These are phyloP conservation scores for Chelonus formosanus DNA, from an alignment of 2,888 invertebrate species.

Conservation along the genomic window DNA sequence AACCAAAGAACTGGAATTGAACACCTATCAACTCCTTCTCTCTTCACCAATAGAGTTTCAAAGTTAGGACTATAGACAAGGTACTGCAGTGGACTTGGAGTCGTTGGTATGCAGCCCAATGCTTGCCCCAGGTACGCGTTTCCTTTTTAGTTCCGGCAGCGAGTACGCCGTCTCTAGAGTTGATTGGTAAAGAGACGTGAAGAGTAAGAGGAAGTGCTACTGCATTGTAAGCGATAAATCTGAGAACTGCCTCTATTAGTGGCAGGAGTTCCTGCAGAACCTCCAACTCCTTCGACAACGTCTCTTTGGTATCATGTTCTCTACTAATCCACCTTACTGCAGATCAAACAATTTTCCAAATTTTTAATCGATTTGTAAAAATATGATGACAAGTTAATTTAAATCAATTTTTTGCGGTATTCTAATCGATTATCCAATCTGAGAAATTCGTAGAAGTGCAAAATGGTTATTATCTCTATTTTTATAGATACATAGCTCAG, in stretches of 20 bases:
- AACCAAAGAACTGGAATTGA: too few species aligned
- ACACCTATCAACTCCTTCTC: too few species aligned
- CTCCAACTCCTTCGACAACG: conserved; percentile 11
- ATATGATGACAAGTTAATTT: conserved; percentile 15
- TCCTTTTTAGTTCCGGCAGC: conserved; percentile 50
- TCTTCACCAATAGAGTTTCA: conserved; percentile 16
- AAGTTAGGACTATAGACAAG: conserved; percentile 27
- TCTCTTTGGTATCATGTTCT: conserved; percentile 7
- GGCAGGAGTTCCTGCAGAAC: conserved; percentile 34
- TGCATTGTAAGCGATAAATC: conserved; percentile 53
- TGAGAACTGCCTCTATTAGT: conserved; percentile 48
- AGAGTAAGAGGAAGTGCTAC: conserved; percentile 33
- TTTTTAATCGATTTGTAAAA: not conserved
- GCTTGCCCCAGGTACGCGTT: conserved; percentile 44
- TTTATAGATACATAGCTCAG: conserved; percentile 51
- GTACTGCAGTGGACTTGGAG: conserved; percentile 39
- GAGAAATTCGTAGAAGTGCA: conserved; percentile 54
- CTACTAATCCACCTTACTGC: not conserved
- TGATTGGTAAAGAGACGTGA: conserved; percentile 35
- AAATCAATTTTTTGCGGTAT: not conserved
- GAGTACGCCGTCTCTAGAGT: conserved; percentile 38
- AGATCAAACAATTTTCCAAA: not conserved
- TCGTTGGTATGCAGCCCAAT: conserved; percentile 51
- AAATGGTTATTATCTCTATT: conserved; percentile 59
- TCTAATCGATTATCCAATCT: not conserved